phyloP scores from a whole-genome alignment of 2,888 invertebrate genomes.

The Dolichomitus sp. region DNA sequence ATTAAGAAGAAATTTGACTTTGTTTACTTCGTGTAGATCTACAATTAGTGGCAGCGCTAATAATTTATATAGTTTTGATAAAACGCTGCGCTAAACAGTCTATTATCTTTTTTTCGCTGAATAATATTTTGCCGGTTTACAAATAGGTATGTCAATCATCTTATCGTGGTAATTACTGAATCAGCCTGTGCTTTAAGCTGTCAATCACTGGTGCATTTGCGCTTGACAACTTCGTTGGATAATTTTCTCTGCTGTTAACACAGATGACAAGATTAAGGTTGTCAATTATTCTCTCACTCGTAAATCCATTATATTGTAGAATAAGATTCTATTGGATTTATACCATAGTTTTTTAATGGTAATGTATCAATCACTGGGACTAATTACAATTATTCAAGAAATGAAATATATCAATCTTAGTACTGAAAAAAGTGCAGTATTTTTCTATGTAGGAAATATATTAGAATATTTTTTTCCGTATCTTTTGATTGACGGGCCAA shows the following conservation, averaged over 20 bases:
- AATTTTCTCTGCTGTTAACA: constrained; percentile 1
- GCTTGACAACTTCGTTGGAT: constrained; percentile 6
- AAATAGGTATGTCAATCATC: neutral
- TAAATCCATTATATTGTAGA: neutral
- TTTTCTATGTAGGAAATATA: neutral
- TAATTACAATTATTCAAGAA: neutral
- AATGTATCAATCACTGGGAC: neutral
- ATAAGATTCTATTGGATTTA: neutral
- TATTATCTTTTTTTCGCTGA: neutral
- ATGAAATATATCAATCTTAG: neutral
- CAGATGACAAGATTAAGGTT: constrained; percentile 18
- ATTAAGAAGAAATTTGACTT: too few relatives aligned
- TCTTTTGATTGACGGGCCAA: neutral
- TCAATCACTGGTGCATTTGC: neutral
- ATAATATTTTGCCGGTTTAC: neutral
- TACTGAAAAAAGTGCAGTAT: neutral
- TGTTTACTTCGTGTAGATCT: too few relatives aligned
- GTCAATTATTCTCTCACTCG: constrained; percentile 1
- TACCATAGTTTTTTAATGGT: neutral
- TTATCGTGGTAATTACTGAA: neutral
- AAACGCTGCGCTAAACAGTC: neutral
- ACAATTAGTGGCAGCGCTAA: neutral
- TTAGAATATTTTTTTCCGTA: neutral
- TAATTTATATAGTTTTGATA: neutral
- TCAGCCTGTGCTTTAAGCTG: neutral